Base-by-base conservation (phyloP, 2,888 invertebrate genomes). In the Alcis repandata region DNA sequence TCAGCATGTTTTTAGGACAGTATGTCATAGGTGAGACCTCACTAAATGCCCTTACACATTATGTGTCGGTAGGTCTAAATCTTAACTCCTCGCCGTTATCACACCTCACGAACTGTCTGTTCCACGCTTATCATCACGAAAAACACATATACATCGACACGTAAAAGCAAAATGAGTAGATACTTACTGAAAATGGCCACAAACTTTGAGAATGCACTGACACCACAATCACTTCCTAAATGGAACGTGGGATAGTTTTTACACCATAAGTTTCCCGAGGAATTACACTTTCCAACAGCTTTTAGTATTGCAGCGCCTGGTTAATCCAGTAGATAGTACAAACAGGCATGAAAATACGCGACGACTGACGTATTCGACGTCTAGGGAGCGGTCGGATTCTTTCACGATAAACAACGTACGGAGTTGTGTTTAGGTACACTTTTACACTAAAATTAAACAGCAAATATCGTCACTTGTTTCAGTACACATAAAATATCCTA, bases 231-330 rank as follows among this genome's bases (percentile, higher is more conserved):
- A 85, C 80, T 83, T 86, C 80, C 75, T 87, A 84, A 82, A 89
- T 86, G 77, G 86, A 87, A 89, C 89, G 90, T 89, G 88, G 82
- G 91, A 90, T 84, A 87, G 85, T 90, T 90, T 89, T 90, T 90
- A 88, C 86, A 82, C 83, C 77, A 86, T 82, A 81, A 84, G 84
- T 87, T 90, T 88, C 89, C 85, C 82, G 82, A 87, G 85, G 82
- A 85, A 87, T 87, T 87, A 84, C 91, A 92, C 92, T 92, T 92
- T 92, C 92, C 90, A 92, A 92, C 87, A 90, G 91, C 92, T 92
- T 92, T 91, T 92, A 92, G 91, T 92, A 92, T 86, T 87, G 82
- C 86, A 87, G 86, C 85, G 87, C 79, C 88, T 87, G 87, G 85
- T 89, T 86, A 81, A 79, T 85, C 86, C 86, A 91, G 89, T 91